phyloP scores from a whole-genome alignment of 2,113 vertebrate genomes.

The Elaphurus davidianus region DNA sequence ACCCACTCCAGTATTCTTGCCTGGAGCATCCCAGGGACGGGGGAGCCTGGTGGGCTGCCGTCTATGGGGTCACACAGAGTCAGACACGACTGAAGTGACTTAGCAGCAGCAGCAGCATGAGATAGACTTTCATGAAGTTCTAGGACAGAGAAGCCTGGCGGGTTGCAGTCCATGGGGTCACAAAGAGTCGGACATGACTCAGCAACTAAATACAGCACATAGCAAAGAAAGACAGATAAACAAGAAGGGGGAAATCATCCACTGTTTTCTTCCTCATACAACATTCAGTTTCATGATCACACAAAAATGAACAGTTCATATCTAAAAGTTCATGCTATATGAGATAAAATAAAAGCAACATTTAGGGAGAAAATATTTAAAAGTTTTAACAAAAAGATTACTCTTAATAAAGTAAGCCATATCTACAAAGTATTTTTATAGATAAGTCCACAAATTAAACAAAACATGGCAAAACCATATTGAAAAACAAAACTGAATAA shows the following conservation, averaged over 20 bases:
- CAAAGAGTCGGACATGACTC: not conserved
- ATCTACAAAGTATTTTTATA: not conserved
- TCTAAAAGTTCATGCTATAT: not conserved
- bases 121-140: not conserved
- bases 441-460: not conserved
- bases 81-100: accelerated
- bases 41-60: not conserved
- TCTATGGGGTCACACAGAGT: not conserved
- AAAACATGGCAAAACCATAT: not conserved
- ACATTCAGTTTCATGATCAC: not conserved
- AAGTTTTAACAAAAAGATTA: not conserved
- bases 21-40: not conserved
- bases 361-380: not conserved
- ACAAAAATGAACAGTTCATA: not conserved
- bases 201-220: not conserved
- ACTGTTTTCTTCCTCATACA: not conserved
- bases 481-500: not conserved
- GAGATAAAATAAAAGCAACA: not conserved
- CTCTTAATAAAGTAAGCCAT: not conserved
- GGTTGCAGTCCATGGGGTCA: not conserved
- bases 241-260: not conserved
- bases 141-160: not conserved
- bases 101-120: not conserved
- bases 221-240: not conserved
- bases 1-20: not conserved